These are phyloP conservation scores for Saturnia japonica DNA, from an alignment of 2,888 invertebrate species.

Conservation along the genomic window DNA sequence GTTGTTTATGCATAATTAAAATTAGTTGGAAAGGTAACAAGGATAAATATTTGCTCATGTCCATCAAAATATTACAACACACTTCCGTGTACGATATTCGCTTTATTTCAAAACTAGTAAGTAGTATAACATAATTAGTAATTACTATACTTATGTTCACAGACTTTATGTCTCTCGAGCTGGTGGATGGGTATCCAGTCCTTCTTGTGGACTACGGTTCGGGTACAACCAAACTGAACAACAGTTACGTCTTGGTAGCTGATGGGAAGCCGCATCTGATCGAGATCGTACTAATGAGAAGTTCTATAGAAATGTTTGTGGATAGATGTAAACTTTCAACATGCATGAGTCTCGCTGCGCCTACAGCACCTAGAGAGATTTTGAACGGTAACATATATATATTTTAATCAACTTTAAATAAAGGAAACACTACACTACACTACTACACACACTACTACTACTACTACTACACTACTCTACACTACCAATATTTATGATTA, in stretches of 20 bases:
- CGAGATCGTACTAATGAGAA: constrained; percentile 86
- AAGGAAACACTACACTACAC: no score
- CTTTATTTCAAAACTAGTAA: not conserved
- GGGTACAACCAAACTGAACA: constrained; percentile 87
- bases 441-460: no score
- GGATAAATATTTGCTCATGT: constrained; percentile 22
- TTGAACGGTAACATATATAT: constrained; percentile 80
- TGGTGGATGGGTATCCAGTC: constrained; percentile 91
- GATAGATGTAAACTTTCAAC: constrained; percentile 87
- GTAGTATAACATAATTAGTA: not conserved
- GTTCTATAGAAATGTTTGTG: constrained; percentile 88
- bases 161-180: constrained; percentile 95
- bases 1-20: constrained; percentile 44
- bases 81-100: constrained; percentile 5
- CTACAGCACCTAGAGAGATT: constrained; percentile 87
- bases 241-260: constrained; percentile 86
- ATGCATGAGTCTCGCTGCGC: constrained; percentile 87
- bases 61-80: constrained; percentile 19
- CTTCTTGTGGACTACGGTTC: constrained; percentile 94
- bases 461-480: no score
- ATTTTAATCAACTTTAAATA: not conserved
- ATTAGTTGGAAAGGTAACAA: constrained; percentile 30
- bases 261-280: constrained; percentile 94
- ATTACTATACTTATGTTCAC: constrained; percentile 38
- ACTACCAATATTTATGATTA: no score